A percentile compares a stretch with the other conserved stretches of the same genome.
Evolutionary conservation across 2,797 vertebrate species (phyloP).

Genomic region (Premnoplex brunnescens): DNA sequence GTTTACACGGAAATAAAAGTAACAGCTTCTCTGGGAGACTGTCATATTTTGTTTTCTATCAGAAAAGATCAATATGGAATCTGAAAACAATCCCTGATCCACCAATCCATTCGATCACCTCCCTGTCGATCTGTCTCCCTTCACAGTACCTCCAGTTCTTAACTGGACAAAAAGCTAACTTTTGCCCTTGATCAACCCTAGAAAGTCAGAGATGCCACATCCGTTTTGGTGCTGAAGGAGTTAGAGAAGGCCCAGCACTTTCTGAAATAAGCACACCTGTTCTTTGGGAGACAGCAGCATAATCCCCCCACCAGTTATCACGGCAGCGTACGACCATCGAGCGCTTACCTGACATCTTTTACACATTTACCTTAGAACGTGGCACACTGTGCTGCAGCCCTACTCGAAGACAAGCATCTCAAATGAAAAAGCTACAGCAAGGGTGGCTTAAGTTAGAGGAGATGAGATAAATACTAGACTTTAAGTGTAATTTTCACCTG

Average conservation of each 20-base stretch:
- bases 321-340: accelerated
- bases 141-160: background rate
- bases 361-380: background rate
- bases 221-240: background rate
- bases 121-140: background rate
- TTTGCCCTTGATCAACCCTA: background rate
- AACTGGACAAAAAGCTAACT: background rate
- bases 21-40: background rate
- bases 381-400: background rate
- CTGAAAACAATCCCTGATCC: background rate
- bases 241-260: background rate
- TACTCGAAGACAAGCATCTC: background rate
- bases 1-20: background rate
- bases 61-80: background rate
- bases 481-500: background rate
- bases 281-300: background rate
- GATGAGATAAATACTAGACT: background rate
- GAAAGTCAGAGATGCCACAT: background rate
- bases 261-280: no score
- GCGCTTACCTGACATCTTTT: background rate
- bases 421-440: background rate
- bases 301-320: accelerated
- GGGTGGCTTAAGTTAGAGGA: background rate
- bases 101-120: background rate
- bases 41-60: background rate